These are phyloP conservation scores for Toxonevra muliebris DNA, from an alignment of 2,888 invertebrate genomes.

Conservation along the genomic window DNA sequence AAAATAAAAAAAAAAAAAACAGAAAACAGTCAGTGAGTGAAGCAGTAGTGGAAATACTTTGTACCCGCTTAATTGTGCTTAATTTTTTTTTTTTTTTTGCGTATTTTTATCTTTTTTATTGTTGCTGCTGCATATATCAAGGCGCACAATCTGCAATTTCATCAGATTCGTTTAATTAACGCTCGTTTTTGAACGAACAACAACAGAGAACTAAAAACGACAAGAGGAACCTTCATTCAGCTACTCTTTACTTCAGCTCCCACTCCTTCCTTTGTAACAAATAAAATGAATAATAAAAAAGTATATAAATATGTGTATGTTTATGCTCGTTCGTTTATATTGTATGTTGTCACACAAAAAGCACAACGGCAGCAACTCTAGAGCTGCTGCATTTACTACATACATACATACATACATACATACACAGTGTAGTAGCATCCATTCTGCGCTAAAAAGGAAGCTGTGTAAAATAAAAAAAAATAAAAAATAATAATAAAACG, in stretches of 20 bases:
- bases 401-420: no score
- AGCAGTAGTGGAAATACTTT: background rate
- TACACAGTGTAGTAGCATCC: no score
- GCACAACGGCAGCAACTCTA: no score
- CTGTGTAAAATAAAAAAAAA: background rate
- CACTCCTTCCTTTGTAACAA: no score
- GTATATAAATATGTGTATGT: no score
- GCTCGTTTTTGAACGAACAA: constrained; percentile 26
- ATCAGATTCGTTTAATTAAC: constrained; percentile 35
- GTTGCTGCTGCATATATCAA: background rate
- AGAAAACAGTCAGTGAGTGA: background rate
- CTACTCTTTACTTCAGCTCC: no score
- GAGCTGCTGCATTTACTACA: no score
- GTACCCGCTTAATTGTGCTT: constrained; percentile 21
- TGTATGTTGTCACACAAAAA: no score
- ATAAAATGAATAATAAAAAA: no score
- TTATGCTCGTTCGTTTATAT: no score
- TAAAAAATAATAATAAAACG: background rate
- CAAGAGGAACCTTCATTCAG: no score
- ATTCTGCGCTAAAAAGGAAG: no score
- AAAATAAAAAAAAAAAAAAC: constrained; percentile 2
- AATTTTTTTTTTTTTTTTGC: constrained; percentile 9
- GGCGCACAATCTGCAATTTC: constrained; percentile 16
- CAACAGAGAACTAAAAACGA: background rate
- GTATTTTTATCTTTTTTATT: background rate